Conservation (phyloP, 37 sponge, comb jelly and placozoan species). For the Aphrocallistes beatrix region DNA sequence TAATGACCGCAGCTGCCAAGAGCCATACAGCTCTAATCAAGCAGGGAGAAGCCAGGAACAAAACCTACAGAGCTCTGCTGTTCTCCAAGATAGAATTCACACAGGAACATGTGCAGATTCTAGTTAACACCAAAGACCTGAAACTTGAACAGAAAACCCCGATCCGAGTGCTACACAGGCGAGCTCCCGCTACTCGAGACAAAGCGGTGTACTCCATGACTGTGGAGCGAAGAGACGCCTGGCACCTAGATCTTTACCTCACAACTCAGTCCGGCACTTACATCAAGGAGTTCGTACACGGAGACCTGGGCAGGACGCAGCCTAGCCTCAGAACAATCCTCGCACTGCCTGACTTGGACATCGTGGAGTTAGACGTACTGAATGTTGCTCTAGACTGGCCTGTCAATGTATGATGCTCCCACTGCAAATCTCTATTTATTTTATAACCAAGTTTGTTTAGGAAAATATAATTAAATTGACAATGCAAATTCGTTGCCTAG, state of each 20-base stretch:
- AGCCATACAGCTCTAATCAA: slow-evolving; percentile 41
- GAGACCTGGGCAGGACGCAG: slow-evolving; percentile 83
- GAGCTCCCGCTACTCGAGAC: slow-evolving; percentile 49
- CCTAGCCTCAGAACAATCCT: slow-evolving; percentile 68
- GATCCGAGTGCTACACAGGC: slow-evolving; percentile 81
- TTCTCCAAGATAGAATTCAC: slow-evolving; percentile 29
- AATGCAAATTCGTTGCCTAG: too few species aligned
- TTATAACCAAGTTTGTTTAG: too few species aligned
- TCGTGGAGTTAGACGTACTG: slow-evolving; percentile 69
- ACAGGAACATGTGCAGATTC: slow-evolving; percentile 11
- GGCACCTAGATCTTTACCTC: slow-evolving; percentile 58
- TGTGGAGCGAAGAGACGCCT: slow-evolving; percentile 29
- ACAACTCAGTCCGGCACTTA: slow-evolving; percentile 88
- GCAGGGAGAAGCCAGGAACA: slow-evolving; percentile 73
- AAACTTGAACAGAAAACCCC: slow-evolving; percentile 77
- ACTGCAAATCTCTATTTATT: too few species aligned
- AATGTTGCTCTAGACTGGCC: slow-evolving; percentile 70
- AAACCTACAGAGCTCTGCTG: slow-evolving; percentile 62
- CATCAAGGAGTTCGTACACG: slow-evolving; percentile 99
- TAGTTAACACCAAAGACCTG: slow-evolving; percentile 35
- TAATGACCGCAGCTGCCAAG: slow-evolving; percentile 36
- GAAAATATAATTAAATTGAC: too few species aligned
- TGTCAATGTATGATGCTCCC: background rate
- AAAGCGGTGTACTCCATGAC: slow-evolving; percentile 38
- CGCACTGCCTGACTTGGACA: slow-evolving; percentile 45